Evolutionary conservation across 2,888 invertebrate species (phyloP).

Genomic region (Drosophila paranaensis): DNA sequence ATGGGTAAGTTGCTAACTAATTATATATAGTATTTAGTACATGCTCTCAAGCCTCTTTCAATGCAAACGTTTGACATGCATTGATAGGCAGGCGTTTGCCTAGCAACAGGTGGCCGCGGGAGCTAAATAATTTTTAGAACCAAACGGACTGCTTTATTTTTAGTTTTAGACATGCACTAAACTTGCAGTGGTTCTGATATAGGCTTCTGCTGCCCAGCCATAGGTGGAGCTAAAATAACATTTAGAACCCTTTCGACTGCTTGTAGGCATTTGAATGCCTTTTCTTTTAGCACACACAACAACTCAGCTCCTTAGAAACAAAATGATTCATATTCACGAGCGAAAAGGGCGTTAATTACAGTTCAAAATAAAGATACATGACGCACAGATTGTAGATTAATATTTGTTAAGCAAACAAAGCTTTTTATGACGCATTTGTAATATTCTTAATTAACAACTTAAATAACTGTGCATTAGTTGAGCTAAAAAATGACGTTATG

Average conservation of each 20-base stretch:
- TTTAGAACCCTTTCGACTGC: constrained; percentile 8
- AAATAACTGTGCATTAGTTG: constrained; percentile 35
- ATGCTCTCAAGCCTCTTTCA: neutral
- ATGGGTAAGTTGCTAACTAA: constrained; percentile 85
- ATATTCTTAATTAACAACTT: constrained; percentile 25
- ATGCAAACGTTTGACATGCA: constrained; percentile 1
- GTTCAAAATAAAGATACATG: constrained; percentile 16
- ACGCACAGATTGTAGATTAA: constrained; percentile 32
- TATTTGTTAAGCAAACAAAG: constrained; percentile 28
- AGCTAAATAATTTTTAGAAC: constrained; percentile 25
- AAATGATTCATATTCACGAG: constrained; percentile 11
- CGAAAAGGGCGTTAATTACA: constrained; percentile 13
- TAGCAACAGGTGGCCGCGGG: constrained; percentile 35
- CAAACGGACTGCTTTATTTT: constrained; percentile 10
- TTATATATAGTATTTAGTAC: neutral
- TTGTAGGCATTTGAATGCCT: constrained; percentile 2
- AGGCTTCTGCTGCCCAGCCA: constrained; percentile 23
- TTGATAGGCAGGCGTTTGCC: neutral
- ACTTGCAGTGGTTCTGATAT: neutral
- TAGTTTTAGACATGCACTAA: constrained; percentile 23
- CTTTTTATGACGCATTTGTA: constrained; percentile 40
- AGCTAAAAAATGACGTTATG: constrained; percentile 20
- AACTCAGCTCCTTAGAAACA: neutral
- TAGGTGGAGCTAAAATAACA: constrained; percentile 23
- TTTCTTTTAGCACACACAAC: neutral